Evolutionary conservation across 1,140 invertebrate genomes (phyloP), one percentile per base, ranked within the genome.

Genomic region (Lamellibrachia luymesi): DNA sequence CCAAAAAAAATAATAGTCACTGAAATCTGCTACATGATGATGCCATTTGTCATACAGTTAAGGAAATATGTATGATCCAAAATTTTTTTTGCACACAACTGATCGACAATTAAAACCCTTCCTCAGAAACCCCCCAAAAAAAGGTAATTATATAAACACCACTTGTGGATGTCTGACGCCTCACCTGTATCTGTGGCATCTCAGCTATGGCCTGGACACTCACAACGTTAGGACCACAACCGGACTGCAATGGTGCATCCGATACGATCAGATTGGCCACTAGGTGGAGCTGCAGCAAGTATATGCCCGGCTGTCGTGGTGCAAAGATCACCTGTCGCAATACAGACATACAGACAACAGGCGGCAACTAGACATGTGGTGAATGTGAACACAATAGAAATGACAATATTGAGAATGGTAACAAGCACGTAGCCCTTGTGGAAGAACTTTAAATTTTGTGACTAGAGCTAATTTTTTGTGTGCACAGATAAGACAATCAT

Each of bases 101-200:
- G 38, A 38, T 51, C 6, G 27, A 91, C 90, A 49, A 49, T 50
- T 10, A 91, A 91, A 25, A 25, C 90, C 49, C 7, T 90, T 90
- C 90, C 90, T 22, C 7, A 27, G 49, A 49, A 13, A n/a, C 13
- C 50, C 49, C 90, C 49, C 22, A 90, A 8, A 50, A 10, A 50
- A 8, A 90, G 5, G 90, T 7, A 6, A 90, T 90, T 8, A 38
- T 50, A 90, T 90, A 25, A 90, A 7, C n/a, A 90, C 7, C 22
- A 90, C 90, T 8, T 13, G 10, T 38, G 38, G 38, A 38, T 38
- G 90, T 50, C 90, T n/a, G 38, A 91, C 10, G 4, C 22, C 50
- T 91, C 25, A 95, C 95, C 95, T 95, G 94, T 91, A 95, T 95
- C 38, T 94, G 94, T 13, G 94, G 95, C 50, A 93, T 93, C 92